phyloP scores from a whole-genome alignment of 1,140 invertebrate genomes.

The Euborellia annulipes region DNA sequence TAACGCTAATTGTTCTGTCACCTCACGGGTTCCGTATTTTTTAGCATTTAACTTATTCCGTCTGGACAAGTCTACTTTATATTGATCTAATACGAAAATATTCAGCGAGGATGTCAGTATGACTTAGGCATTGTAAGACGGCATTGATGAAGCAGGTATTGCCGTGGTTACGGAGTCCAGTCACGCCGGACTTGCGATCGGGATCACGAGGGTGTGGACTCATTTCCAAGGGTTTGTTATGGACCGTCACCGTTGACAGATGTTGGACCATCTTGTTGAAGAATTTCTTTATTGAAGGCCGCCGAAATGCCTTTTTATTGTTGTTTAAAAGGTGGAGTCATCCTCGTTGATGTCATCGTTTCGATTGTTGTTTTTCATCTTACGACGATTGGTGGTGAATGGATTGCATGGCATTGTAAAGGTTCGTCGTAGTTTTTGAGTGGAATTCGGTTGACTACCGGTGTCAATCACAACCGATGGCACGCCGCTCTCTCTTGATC shows the following conservation, averaged over 20 bases:
- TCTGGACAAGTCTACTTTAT: conserved; percentile 72
- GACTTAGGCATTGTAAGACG: conserved; percentile 83
- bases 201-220: too few species aligned
- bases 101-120: conserved; percentile 83
- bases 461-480: conserved; percentile 1
- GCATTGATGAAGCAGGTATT: conserved; percentile 97
- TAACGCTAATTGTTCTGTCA: conserved; percentile 82
- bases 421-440: conserved; percentile 25
- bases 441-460: conserved; percentile 16
- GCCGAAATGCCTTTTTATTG: conserved; percentile 42
- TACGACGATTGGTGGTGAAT: conserved; percentile 38
- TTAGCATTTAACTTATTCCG: conserved; percentile 78
- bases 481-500: conserved; percentile 4
- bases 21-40: conserved; percentile 80
- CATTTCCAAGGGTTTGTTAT: conserved; percentile 16
- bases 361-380: conserved; percentile 29
- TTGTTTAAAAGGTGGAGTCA: too few species aligned
- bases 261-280: conserved; percentile 58
- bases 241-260: conserved; percentile 38
- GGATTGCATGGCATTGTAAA: conserved; percentile 47
- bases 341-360: conserved; percentile 21
- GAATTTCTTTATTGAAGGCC: conserved; percentile 58
- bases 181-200: conserved; percentile 67
- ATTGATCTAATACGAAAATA: conserved; percentile 90
- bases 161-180: conserved; percentile 82